These are phyloP conservation scores for Spea hammondii DNA, from an alignment of 2,797 vertebrate genomes.

Conservation along the genomic window DNA sequence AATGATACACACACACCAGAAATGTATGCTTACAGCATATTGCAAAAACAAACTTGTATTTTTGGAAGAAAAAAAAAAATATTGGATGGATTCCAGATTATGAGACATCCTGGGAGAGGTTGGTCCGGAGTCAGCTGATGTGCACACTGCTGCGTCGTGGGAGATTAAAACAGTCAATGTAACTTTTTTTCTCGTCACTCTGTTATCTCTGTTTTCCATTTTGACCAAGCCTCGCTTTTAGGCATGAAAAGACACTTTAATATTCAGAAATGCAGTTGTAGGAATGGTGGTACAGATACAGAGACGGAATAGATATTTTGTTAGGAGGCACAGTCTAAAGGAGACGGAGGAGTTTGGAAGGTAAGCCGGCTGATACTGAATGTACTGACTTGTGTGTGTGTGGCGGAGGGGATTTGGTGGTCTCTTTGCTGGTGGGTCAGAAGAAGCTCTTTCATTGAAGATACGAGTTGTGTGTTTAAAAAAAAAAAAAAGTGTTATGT, in stretches of 20 bases:
- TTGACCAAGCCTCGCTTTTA: not conserved
- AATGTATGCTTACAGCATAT: too few species aligned
- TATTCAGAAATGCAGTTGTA: not conserved
- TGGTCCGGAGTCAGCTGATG: constrained; percentile 31
- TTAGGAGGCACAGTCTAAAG: not conserved
- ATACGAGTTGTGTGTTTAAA: too few species aligned
- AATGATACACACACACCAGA: too few species aligned
- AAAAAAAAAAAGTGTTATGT: too few species aligned
- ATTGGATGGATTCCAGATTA: constrained; percentile 34
- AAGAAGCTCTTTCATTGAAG: too few species aligned
- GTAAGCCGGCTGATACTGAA: not conserved
- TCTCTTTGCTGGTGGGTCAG: too few species aligned
- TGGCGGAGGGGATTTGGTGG: too few species aligned
- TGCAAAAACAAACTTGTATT: too few species aligned
- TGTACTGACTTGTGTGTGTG: too few species aligned
- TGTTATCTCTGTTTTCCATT: constrained; percentile 10
- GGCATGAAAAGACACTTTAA: too few species aligned
- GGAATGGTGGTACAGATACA: not conserved
- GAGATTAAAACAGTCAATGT: constrained; percentile 22
- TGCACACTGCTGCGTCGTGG: constrained; percentile 18
- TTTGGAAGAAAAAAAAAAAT: not conserved
- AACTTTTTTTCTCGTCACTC: not conserved
- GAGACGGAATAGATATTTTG: not conserved
- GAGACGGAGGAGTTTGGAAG: not conserved
- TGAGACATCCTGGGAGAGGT: constrained; percentile 25